These are phyloP conservation scores for Papilio gigon DNA, from an alignment of 2,888 invertebrate genomes.

Conservation along the genomic window DNA sequence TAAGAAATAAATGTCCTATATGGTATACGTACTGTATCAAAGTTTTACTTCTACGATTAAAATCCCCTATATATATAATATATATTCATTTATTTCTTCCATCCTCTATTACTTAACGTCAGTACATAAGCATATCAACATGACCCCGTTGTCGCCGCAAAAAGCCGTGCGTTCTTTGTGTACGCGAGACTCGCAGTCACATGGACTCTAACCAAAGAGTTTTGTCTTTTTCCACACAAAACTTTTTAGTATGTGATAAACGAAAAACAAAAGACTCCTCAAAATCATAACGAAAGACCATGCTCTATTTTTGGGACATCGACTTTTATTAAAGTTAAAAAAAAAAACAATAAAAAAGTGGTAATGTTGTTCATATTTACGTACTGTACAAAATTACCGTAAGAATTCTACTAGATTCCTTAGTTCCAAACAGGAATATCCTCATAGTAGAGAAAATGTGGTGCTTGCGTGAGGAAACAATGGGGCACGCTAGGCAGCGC, in stretches of 20 bases:
- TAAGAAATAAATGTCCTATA: background rate
- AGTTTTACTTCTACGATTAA: background rate
- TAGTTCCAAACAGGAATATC: constrained; percentile 25
- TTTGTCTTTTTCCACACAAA: constrained; percentile 5
- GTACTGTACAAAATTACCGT: background rate
- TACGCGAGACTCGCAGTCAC: constrained; percentile 16
- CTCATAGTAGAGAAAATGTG: background rate
- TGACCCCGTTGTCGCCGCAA: constrained; percentile 22
- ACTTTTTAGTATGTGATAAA: background rate
- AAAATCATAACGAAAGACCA: no score
- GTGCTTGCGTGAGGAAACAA: constrained; percentile 27
- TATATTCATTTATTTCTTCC: background rate
- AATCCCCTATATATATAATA: background rate
- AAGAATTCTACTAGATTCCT: background rate
- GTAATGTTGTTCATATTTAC: no score
- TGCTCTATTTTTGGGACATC: no score
- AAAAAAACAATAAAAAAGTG: no score
- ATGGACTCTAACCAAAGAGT: constrained; percentile 14
- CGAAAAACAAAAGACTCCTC: background rate
- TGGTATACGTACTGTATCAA: no score
- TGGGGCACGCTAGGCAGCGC: constrained; percentile 34
- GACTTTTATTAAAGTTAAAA: no score
- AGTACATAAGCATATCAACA: constrained; percentile 5
- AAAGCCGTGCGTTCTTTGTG: constrained; percentile 31
- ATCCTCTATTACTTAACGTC: background rate